Base-by-base conservation (phyloP, 2,113 vertebrate genomes). In the Amphiprion percula region DNA sequence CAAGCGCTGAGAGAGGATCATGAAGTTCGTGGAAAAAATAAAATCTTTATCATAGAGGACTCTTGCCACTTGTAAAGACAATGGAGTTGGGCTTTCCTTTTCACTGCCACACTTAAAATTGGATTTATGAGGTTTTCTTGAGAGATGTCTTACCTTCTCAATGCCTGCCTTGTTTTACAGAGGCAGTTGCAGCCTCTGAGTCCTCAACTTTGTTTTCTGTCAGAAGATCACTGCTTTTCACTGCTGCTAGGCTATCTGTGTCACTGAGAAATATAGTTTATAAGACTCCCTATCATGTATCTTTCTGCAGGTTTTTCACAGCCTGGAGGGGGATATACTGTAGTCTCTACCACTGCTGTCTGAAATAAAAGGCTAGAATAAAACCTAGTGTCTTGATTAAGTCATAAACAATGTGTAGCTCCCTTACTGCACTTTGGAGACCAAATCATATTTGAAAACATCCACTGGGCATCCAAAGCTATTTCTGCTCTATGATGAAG, bases 191-290 rank as follows among this genome's bases (percentile, higher is more conserved):
- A 71, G 60, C 41, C 55, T 87, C 41, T 73, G 77, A 77, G 59
- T 47, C 50, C 67, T 39, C 47, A 54, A 33, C 58, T 26, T 37
- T 54, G 24, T 17, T 78, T 77, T 68, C 69, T 62, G 33, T 21
- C 24, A 5, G 60, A 66, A 56, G 66, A 75, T 70, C 30, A 73
- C 58, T 30, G n/a, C 67, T 47, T 72, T 71, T 82, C 72, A 63
- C 68, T n/a, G 66, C 79, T 56, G 53, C 50, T 28, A 7, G n/a
- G 24, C 68, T 63, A 63, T 71, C 56, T 44, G 44, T 52, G 76
- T 82, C 66, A 62, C 77, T 67, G 73, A 74, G 47, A 90, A 73
- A 65, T 62, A 78, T 58, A 46, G 19, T 68, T 67, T 68, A 47
- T 66, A 65, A 68, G 46, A 82, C 52, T 82, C 23, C 67, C 56